These are phyloP conservation scores for Drosophila gaucha DNA, from an alignment of 2,888 invertebrate genomes.

Conservation along the genomic window DNA sequence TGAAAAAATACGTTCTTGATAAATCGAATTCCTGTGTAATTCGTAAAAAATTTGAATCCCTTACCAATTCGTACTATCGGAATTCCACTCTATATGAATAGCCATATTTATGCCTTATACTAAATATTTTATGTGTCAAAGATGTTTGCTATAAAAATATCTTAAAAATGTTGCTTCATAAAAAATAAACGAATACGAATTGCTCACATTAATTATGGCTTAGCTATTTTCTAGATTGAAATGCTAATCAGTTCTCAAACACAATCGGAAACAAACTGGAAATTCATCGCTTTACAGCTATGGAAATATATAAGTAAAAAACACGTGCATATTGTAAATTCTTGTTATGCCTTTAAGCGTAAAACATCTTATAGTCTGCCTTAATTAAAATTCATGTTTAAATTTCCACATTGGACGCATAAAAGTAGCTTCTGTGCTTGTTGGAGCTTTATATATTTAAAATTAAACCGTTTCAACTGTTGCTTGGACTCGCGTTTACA, in stretches of 20 bases:
- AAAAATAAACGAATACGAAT: neutral
- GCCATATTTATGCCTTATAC: too few relatives aligned
- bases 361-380: neutral
- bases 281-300: constrained; percentile 12
- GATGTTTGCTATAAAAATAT: neutral
- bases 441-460: neutral
- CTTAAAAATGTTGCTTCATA: neutral
- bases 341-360: constrained; percentile 1
- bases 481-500: neutral
- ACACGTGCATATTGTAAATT: constrained; percentile 9
- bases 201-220: neutral
- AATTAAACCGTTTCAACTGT: neutral
- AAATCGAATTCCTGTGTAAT: too few relatives aligned
- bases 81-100: too few relatives aligned
- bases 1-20: too few relatives aligned
- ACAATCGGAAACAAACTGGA: constrained; percentile 24
- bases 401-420: neutral
- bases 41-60: too few relatives aligned
- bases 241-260: constrained; percentile 28
- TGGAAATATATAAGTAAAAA: constrained; percentile 17
- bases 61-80: too few relatives aligned
- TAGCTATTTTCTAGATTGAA: constrained; percentile 10
- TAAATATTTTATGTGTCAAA: too few relatives aligned
- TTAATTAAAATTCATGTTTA: constrained; percentile 19
- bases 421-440: neutral